Evolutionary conservation across 2,888 invertebrate species (phyloP), one percentile per base, ranked within the genome.

Genomic region (Anoncus sp.): DNA sequence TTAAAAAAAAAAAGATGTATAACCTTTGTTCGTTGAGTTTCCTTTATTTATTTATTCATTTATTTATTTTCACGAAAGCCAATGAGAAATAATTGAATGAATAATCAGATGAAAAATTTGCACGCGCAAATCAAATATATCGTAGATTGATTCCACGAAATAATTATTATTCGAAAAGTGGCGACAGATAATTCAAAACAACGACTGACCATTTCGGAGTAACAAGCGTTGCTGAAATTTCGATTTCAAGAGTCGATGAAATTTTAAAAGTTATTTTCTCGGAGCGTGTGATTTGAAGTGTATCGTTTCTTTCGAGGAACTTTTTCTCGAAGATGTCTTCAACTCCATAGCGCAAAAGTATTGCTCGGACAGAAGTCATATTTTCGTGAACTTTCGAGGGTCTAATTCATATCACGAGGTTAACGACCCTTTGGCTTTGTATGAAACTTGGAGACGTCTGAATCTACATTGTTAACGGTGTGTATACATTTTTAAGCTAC

Each of bases 201-300:
- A 31, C 18, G 31, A 63, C 31, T 14, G 12, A 24, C 18, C n/a
- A 7, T 63, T 35, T 62, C 5, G 12, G 12, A 31, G 18, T 6
- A 60, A 16, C 31, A 63, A 47, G 12, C 3, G 20, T 27, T 35
- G 63, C n/a, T 10, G 22, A n/a, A 49, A 27, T 57, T 70, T 47
- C 35, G 14, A n/a, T 47, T 35, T 57, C 14, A 6, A 38, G 35
- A 57, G 10, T 14, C 35, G n/a, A 24, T 9, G 49, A 49, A 47
- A 49, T 59, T 38, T 18, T 18, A 5, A 18, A 14, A 40, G n/a
- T n/a, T n/a, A 60, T 35, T 49, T 40, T 31, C 7, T 70, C 12
- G 14, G 35, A 10, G 60, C 31, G 49, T 24, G 16, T 22, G 16
- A 60, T 16, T 60, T 60, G 18, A 31, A 31, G 22, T 31, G 18